A percentile compares a stretch with the other conserved stretches of the same genome.
These are phyloP conservation scores for Cygnus buccinator DNA, from an alignment of 2,113 vertebrate species.

Conservation along the genomic window DNA sequence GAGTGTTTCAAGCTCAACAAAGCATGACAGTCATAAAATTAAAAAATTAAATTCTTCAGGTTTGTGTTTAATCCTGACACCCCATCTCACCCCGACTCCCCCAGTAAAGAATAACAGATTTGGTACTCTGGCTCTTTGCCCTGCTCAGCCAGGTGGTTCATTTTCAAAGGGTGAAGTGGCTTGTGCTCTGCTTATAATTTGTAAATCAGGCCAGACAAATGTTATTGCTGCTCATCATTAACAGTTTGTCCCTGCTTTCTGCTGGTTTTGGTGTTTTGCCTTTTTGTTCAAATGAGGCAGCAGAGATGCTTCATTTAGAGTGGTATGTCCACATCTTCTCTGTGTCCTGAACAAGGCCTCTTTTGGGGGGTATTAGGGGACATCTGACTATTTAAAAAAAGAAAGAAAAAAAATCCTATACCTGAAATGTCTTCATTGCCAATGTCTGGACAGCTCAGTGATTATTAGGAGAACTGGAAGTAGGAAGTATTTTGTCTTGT, in stretches of 20 bases:
- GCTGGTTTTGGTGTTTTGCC: neutral
- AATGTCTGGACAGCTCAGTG: neutral
- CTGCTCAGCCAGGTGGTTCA: neutral
- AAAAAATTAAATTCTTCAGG: neutral
- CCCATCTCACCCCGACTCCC: too few species aligned
- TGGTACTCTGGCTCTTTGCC: neutral
- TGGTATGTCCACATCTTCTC: neutral
- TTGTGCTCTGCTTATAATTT: neutral
- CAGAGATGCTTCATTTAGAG: neutral
- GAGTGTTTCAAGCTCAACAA: neutral
- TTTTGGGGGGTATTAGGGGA: neutral
- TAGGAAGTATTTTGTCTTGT: neutral
- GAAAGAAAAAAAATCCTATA: neutral
- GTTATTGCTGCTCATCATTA: neutral
- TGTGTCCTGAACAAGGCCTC: neutral
- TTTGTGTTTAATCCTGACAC: neutral
- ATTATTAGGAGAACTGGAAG: neutral
- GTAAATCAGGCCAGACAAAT: neutral
- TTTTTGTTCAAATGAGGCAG: neutral
- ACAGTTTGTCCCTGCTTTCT: neutral
- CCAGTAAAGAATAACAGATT: neutral
- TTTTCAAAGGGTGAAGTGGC: neutral
- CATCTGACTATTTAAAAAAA: neutral
- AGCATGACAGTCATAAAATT: neutral
- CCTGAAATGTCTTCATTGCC: neutral